Evolutionary conservation across 2,797 vertebrate species (phyloP).

Genomic region (Crocodylus rhombifer): DNA sequence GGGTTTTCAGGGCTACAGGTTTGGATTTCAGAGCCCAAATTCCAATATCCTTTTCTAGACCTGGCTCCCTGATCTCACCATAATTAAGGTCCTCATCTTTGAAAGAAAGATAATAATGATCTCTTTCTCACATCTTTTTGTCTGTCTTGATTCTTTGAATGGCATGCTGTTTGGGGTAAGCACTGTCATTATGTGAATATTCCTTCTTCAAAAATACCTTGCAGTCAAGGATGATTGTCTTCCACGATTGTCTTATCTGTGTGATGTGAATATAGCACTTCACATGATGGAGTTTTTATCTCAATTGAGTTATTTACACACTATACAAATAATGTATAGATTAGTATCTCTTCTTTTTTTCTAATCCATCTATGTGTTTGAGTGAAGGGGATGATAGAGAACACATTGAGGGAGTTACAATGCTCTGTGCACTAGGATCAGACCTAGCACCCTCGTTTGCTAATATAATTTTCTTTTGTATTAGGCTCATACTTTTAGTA

Average conservation of each 20-base stretch:
- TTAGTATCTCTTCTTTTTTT: background rate
- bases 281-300: background rate
- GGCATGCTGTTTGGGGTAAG: background rate
- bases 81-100: background rate
- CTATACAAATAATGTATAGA: background rate
- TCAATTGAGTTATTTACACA: background rate
- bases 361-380: rapidly evolving
- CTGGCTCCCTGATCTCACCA: background rate
- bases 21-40: background rate
- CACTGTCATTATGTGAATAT: background rate
- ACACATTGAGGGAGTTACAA: background rate
- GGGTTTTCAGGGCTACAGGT: background rate
- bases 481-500: background rate
- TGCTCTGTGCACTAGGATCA: background rate
- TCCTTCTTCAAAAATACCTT: too few relatives aligned
- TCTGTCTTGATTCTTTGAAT: background rate
- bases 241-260: background rate
- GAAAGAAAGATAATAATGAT: background rate
- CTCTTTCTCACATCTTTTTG: background rate
- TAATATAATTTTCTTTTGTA: background rate
- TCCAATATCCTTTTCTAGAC: background rate
- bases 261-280: background rate
- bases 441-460: background rate
- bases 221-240: background rate
- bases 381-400: background rate